Evolutionary conservation across 2,888 invertebrate species (phyloP).

Genomic region (Chloromyia formosa): DNA sequence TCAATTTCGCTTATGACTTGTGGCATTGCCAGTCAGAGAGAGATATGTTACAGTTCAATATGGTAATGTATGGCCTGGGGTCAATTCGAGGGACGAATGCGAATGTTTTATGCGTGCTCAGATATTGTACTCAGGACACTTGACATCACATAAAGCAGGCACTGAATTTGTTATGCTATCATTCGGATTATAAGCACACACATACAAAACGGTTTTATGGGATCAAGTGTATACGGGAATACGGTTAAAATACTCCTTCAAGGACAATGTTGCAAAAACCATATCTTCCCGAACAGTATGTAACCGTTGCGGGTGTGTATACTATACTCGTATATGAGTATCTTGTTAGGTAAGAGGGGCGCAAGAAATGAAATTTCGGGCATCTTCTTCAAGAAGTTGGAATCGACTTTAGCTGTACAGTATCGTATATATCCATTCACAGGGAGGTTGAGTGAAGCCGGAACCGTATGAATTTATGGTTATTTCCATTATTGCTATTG

Average conservation of each 20-base stretch:
- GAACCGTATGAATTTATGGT: conserved; percentile 28
- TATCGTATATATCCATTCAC: neutral
- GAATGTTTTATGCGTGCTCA: conserved; percentile 49
- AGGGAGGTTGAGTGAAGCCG: neutral
- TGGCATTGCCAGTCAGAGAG: conserved; percentile 23
- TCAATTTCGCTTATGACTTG: conserved; percentile 39
- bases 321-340: no score
- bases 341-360: no score
- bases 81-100: conserved; percentile 47
- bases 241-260: conserved; percentile 9
- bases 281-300: neutral
- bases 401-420: no score
- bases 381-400: no score
- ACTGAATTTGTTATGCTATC: conserved; percentile 48
- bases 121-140: conserved; percentile 49
- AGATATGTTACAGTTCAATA: conserved; percentile 35
- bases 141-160: conserved; percentile 49
- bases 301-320: neutral
- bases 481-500: conserved; percentile 37
- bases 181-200: conserved; percentile 45
- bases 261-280: conserved; percentile 23
- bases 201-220: conserved; percentile 33
- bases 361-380: no score
- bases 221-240: neutral
- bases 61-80: conserved; percentile 49